A percentile compares a stretch with the other conserved stretches of the same genome.
These are phyloP conservation scores for Tachina grossa DNA, from an alignment of 2,888 invertebrate genomes.

Conservation along the genomic window DNA sequence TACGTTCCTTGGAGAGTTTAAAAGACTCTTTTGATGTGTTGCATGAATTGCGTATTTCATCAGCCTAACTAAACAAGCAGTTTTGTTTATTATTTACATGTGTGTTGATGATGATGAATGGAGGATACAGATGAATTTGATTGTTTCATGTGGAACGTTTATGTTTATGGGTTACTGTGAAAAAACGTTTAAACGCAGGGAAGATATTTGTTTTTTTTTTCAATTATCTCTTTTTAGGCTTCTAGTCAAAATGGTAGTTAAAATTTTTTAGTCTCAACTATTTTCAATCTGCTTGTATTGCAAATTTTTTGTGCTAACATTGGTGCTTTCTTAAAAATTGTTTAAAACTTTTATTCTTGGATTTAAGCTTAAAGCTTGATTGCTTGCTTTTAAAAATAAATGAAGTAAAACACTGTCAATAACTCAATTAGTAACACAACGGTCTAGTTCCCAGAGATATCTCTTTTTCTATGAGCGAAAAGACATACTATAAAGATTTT, in stretches of 20 bases:
- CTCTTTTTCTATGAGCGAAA: too few species aligned
- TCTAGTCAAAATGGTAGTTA: not conserved
- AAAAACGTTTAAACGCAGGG: not conserved
- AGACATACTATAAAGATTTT: too few species aligned
- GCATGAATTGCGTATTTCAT: slow-evolving; percentile 53
- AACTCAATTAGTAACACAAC: too few species aligned
- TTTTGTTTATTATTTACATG: slow-evolving; percentile 32
- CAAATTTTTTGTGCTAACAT: too few species aligned
- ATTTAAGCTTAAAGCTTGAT: too few species aligned
- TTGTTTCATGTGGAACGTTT: not conserved
- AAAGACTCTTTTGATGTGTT: slow-evolving; percentile 44
- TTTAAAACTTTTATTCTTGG: too few species aligned
- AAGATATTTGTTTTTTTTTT: not conserved
- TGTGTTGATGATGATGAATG: slow-evolving; percentile 27
- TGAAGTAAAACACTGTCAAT: too few species aligned
- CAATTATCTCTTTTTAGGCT: not conserved
- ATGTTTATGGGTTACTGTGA: not conserved
- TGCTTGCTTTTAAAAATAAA: too few species aligned
- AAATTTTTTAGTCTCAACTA: too few species aligned
- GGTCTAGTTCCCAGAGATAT: too few species aligned
- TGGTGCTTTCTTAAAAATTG: too few species aligned
- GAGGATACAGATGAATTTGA: not conserved
- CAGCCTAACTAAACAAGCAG: slow-evolving; percentile 55
- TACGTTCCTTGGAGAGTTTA: not conserved
- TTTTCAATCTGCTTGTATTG: too few species aligned